A percentile compares a stretch with the other conserved stretches of the same genome.
phyloP scores from a whole-genome alignment of 2,113 vertebrate species.

The Ptyas mucosa region DNA sequence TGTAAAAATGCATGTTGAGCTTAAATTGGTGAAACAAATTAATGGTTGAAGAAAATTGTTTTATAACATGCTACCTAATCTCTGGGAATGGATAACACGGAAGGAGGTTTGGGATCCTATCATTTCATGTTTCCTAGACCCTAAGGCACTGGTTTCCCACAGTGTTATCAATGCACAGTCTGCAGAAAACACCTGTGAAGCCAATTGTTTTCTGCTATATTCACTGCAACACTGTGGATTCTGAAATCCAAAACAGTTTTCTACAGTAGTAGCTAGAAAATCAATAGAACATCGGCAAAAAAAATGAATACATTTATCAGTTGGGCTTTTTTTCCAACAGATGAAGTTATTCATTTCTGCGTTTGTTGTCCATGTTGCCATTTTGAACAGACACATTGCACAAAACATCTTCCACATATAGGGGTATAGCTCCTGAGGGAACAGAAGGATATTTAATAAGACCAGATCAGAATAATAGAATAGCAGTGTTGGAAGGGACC shows the following conservation, averaged over 20 bases:
- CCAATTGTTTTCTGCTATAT: not conserved
- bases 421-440: not conserved
- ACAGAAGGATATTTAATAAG: not conserved
- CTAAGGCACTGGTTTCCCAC: not conserved
- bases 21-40: not conserved
- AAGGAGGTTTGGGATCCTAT: not conserved
- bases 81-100: not conserved
- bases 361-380: too few species aligned
- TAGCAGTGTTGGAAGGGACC: too few species aligned
- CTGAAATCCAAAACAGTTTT: not conserved
- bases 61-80: not conserved
- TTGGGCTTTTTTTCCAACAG: not conserved
- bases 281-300: not conserved
- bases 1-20: not conserved
- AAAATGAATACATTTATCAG: not conserved
- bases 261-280: not conserved
- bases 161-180: not conserved
- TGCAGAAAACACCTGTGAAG: not conserved
- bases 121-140: not conserved
- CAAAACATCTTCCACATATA: not conserved
- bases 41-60: not conserved
- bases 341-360: not conserved
- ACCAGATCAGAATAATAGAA: not conserved
- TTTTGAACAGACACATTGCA: not conserved
- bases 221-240: not conserved